Evolutionary conservation across 2,888 invertebrate species (phyloP).

Genomic region (Drosophila cracens): DNA sequence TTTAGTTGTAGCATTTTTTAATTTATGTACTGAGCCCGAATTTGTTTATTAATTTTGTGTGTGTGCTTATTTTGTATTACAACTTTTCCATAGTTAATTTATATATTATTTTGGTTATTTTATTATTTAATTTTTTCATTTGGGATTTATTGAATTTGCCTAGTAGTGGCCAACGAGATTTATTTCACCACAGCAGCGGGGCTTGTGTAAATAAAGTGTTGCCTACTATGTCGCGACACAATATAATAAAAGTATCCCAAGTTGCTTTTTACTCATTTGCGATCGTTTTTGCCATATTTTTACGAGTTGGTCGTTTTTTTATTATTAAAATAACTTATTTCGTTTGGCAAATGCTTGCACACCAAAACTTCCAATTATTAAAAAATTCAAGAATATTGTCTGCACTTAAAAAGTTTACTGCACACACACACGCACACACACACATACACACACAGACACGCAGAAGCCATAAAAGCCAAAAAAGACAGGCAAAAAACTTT

Average conservation of each 20-base stretch:
- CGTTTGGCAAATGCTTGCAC: slow-evolving; percentile 16
- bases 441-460: slow-evolving; percentile 8
- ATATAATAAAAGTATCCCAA: slow-evolving; percentile 5
- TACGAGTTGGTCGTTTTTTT: slow-evolving; percentile 20
- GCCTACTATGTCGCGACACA: slow-evolving; percentile 15
- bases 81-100: background rate
- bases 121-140: background rate
- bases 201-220: background rate
- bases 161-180: background rate
- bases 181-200: background rate
- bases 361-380: slow-evolving; percentile 45
- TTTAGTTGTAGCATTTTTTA: background rate
- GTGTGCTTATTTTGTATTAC: background rate
- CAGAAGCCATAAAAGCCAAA: slow-evolving; percentile 52
- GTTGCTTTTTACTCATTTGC: background rate
- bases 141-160: background rate
- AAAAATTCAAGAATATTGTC: slow-evolving; percentile 49
- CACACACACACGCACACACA: slow-evolving; percentile 15
- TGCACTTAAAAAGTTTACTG: slow-evolving; percentile 56
- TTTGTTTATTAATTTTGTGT: background rate
- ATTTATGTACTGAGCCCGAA: background rate
- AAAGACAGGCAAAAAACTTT: slow-evolving; percentile 47
- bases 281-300: slow-evolving; percentile 5
- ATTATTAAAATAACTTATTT: slow-evolving; percentile 52
- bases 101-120: background rate